Conservation (phyloP, 2,113 vertebrate genomes). For the Gambusia affinis region DNA sequence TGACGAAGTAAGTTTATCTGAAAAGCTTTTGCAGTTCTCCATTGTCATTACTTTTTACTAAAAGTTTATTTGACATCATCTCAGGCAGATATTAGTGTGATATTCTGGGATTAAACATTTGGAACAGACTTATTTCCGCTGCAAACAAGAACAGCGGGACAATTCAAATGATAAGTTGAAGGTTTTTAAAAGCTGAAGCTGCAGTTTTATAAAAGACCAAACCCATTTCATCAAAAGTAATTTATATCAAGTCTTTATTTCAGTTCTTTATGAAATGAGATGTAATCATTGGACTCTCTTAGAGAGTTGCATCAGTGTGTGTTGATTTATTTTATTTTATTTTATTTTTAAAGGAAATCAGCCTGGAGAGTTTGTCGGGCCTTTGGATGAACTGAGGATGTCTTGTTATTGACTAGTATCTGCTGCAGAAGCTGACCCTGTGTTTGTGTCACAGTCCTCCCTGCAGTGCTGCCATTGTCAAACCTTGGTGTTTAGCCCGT, state of each 20-base stretch:
- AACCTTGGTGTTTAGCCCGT: conserved; percentile 61
- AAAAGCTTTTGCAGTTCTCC: conserved; percentile 42
- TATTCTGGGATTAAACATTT: background rate
- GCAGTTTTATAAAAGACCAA: background rate
- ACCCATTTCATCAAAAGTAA: background rate
- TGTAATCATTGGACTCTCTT: background rate
- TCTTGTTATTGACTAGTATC: conserved; percentile 14
- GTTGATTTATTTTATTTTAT: too few relatives aligned
- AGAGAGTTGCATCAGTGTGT: background rate
- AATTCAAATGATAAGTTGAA: background rate
- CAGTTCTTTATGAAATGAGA: conserved; percentile 6
- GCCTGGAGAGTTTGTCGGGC: background rate
- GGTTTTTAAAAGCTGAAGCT: background rate
- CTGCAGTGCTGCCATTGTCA: conserved; percentile 46
- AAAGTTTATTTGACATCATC: conserved; percentile 24
- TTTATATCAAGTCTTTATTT: conserved; percentile 17
- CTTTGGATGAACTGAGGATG: background rate
- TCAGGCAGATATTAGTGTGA: conserved; percentile 23
- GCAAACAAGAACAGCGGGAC: background rate
- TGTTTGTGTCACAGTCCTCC: conserved; percentile 40
- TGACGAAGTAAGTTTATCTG: conserved; percentile 56
- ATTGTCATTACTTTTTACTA: conserved; percentile 33
- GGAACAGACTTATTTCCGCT: background rate
- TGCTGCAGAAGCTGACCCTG: conserved; percentile 35
- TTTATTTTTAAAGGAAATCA: background rate